Evolutionary conservation across 2,113 vertebrate genomes (phyloP), one percentile per base, ranked within the genome.

Genomic region (Casuarius casuarius): DNA sequence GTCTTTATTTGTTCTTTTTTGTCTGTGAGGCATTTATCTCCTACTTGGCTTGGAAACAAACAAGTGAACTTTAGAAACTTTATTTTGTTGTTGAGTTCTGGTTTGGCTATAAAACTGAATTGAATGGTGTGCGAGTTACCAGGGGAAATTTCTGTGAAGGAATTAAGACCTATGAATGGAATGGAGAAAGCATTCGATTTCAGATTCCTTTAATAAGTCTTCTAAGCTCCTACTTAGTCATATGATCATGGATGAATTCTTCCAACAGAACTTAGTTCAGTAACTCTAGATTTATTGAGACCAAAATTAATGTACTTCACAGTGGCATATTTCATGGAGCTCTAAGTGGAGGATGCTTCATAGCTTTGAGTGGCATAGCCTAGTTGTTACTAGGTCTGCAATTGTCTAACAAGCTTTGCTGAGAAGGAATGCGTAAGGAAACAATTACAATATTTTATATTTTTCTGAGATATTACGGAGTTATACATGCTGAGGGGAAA

Each of bases 31-130:
- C 67, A 63, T 95, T 87, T 71, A 15, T 95, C 75, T 95, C 65
- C 56, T 89, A 9, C 76, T 90, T 96, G 94, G 90, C 92, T 84
- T 92, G 61, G 42, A 94, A 75, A 89, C 89, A 90, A 84, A 88
- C 8, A 12, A 92, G 46, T 29, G 26, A 84, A 72, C 68, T 94
- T 90, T 16, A 65, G 71, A 56, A 92, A 75, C 29, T 86, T 87
- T 67, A 26, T 84, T 88, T 78, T 68, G 56, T 93, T 87, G 26
- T 42, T 91, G 61, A 79, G 65, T 95, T 84, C 67, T 89, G 61
- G 9, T 20, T 12, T 87, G 73, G 28, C 51, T 72, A 89, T 68
- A 90, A 87, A 92, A 52, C 51, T 80, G 51, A 33, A 3, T 6
- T 85, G 79, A 31, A 54, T 92, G 46, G 25, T 71, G 29, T 79